A percentile compares a stretch with the other conserved stretches of the same genome.
Conservation (phyloP, 2,888 invertebrate species). For the Cheilosia vulpina region DNA sequence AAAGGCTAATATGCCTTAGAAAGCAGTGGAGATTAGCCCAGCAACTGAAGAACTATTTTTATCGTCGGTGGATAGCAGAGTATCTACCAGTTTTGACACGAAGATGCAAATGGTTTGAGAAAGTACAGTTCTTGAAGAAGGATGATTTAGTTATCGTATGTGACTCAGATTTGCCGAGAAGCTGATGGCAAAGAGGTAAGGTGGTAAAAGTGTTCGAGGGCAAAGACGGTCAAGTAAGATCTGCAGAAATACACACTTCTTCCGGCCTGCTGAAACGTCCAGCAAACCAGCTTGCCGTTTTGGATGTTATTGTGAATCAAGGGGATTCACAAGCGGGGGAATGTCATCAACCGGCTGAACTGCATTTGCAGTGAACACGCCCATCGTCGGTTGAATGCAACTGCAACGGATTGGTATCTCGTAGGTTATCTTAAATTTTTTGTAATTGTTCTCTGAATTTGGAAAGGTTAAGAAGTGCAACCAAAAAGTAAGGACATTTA, state of each 20-base stretch:
- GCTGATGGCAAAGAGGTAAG: not conserved
- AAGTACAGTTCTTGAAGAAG: not conserved
- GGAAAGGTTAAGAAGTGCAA: too few species aligned
- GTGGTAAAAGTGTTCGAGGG: not conserved
- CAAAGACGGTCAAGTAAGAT: not conserved
- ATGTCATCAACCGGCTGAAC: not conserved
- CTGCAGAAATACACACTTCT: too few species aligned
- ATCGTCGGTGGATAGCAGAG: not conserved
- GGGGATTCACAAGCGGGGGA: not conserved
- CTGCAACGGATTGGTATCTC: too few species aligned
- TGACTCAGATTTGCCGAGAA: not conserved
- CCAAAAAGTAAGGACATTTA: too few species aligned
- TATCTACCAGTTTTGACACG: not conserved
- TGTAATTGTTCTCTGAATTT: too few species aligned
- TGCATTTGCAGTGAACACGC: too few species aligned
- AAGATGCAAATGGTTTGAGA: not conserved
- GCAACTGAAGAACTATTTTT: not conserved
- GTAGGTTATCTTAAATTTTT: too few species aligned
- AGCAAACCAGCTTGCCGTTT: too few species aligned
- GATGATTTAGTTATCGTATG: not conserved
- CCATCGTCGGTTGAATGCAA: too few species aligned
- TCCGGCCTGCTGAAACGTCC: too few species aligned
- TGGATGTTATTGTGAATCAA: too few species aligned
- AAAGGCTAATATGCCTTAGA: not conserved
- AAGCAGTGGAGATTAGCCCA: not conserved